Percentiles rank a stretch among this genome's conserved stretches.
Evolutionary conservation across 2,113 vertebrate species (phyloP).

Genomic region (Xenus cinereus): DNA sequence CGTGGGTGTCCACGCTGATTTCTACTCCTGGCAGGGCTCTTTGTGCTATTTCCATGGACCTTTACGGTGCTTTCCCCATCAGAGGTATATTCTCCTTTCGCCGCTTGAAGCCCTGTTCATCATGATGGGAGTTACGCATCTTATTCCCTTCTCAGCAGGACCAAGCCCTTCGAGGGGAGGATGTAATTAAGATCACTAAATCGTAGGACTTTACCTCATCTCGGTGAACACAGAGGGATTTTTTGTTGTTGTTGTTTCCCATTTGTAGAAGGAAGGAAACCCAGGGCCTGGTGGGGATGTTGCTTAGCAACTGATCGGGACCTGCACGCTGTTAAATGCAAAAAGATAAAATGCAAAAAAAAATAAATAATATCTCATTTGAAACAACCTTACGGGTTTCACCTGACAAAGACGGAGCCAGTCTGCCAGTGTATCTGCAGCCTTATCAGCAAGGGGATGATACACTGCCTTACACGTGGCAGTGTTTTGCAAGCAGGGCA

Average conservation of each 20-base stretch:
- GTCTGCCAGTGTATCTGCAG: background rate
- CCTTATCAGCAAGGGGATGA: background rate
- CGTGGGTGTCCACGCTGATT: background rate
- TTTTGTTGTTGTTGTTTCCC: background rate
- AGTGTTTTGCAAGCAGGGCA: background rate
- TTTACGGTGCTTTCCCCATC: background rate
- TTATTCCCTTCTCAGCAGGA: background rate
- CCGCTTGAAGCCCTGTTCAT: background rate
- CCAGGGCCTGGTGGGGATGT: constrained; percentile 27
- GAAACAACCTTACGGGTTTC: background rate
- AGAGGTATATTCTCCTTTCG: background rate
- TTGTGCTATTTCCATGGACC: background rate
- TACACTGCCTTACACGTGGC: background rate
- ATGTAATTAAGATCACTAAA: background rate
- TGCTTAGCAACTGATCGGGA: constrained; percentile 48
- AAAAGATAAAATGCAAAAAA: background rate
- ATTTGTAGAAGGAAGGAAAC: constrained; percentile 38
- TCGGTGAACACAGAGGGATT: background rate
- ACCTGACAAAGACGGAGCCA: background rate
- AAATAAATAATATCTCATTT: background rate
- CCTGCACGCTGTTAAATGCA: background rate
- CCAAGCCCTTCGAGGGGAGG: background rate
- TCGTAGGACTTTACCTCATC: background rate
- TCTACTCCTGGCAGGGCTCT: background rate
- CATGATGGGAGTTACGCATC: background rate